Base-by-base conservation (phyloP, 2,113 vertebrate genomes). In the Oryzias curvinotus region DNA sequence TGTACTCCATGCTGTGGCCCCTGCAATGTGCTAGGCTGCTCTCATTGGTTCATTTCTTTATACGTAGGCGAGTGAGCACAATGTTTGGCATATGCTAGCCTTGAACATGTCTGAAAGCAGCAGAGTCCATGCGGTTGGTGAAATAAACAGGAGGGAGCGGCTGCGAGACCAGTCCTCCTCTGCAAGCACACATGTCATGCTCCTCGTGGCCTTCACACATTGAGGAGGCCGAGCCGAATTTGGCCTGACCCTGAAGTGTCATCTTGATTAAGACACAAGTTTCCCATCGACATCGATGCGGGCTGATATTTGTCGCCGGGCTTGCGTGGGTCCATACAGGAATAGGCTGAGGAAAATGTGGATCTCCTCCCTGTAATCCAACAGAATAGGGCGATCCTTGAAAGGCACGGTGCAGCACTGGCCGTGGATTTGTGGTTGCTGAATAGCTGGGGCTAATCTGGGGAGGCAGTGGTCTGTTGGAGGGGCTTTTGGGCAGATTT, bases 231-330 rank as follows among this genome's bases (percentile, higher is more conserved):
- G 42, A 73, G 83, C 51, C 25, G 60, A 83, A 68, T 87, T 78
- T 80, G 78, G 71, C 77, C 10, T 84, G 84, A 89, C 87, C 85
- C 86, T 74, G 82, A 86, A 86, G 85, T 85, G 87, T 87, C 85
- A 75, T 85, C 71, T 75, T 63, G 78, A 85, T 85, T 89, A 83
- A 81, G 85, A 77, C 74, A 66, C 60, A 54, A 36, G 68, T 67
- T 79, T 78, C 62, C 19, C 7, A 74, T 65, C 56, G 36, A 58
- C 69, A 51, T 61, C 69, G 36, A 81, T 45, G 64, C 14, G 26
- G 58, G 63, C 71, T 57, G 73, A 86, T 80, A 79, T 82, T 57
- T 70, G 50, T 14, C 49, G 62, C 52, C 21, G 14, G 69, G 53
- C 49, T 1, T 46, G 44, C 17, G 44, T 43, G 42, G 28, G 50